Evolutionary conservation across 2,888 invertebrate species (phyloP).

Genomic region (Cyclophora albipunctata): DNA sequence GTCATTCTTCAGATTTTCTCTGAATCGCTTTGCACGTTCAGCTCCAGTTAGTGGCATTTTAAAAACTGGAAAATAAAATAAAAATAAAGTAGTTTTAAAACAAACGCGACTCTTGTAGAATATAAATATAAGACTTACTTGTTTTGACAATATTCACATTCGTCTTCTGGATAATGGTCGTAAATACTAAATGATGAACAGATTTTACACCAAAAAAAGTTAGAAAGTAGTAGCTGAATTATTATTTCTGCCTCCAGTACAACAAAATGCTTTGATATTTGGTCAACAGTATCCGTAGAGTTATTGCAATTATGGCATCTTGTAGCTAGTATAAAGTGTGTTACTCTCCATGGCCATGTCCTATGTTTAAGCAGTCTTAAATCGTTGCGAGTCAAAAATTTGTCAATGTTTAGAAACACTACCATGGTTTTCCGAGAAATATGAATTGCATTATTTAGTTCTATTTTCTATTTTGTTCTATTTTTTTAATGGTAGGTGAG

Average conservation of each 20-base stretch:
- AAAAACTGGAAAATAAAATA: not conserved
- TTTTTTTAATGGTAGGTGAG: no score
- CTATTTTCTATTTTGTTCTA: no score
- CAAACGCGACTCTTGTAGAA: no score
- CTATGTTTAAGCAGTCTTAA: no score
- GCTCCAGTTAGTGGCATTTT: not conserved
- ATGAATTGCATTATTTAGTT: no score
- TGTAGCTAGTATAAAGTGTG: no score
- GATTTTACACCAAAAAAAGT: not conserved
- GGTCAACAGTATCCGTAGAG: slow-evolving; percentile 2
- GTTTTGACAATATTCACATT: not conserved
- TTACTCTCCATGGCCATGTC: no score
- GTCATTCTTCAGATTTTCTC: slow-evolving; percentile 2
- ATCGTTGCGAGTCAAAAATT: no score
- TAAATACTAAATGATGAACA: not conserved
- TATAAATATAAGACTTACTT: not conserved
- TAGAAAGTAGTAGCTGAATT: not conserved
- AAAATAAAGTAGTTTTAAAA: not conserved
- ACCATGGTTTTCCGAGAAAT: no score
- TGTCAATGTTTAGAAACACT: no score
- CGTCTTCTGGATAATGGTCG: not conserved
- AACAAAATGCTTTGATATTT: not conserved
- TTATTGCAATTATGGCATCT: slow-evolving; percentile 5
- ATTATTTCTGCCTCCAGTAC: slow-evolving; percentile 1
- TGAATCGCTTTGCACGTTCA: not conserved